Evolutionary conservation across 1,140 invertebrate species (phyloP).

Genomic region (Cherax quadricarinatus): DNA sequence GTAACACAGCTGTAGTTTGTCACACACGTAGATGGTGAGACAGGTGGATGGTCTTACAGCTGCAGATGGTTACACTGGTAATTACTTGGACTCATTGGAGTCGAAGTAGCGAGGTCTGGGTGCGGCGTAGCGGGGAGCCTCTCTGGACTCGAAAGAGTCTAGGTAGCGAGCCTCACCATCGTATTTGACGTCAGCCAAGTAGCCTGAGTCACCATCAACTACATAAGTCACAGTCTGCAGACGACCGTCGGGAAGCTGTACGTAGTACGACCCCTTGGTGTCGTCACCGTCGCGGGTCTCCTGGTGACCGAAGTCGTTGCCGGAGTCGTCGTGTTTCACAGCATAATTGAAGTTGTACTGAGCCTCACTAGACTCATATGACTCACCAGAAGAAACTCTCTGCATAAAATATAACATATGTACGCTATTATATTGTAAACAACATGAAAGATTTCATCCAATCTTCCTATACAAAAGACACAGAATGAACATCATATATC

Average conservation of each 20-base stretch:
- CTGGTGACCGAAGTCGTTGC: conserved; percentile 26
- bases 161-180: background rate
- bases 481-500: too few relatives aligned
- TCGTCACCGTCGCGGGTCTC: conserved; percentile 30
- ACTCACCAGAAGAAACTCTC: background rate
- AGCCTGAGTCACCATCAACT: conserved; percentile 15
- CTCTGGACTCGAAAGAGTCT: conserved; percentile 13
- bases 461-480: too few relatives aligned
- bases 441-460: too few relatives aligned
- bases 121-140: conserved; percentile 4
- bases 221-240: background rate
- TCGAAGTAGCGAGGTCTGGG: conserved; percentile 21
- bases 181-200: conserved; percentile 33
- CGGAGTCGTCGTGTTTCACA: conserved; percentile 21
- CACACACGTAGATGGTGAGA: too few relatives aligned
- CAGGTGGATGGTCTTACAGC: too few relatives aligned
- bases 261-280: conserved; percentile 37
- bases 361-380: conserved; percentile 25
- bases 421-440: too few relatives aligned
- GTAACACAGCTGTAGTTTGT: too few relatives aligned
- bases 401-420: background rate
- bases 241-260: conserved; percentile 34
- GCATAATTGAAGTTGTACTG: conserved; percentile 27
- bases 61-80: too few relatives aligned
- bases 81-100: conserved; percentile 29